Percentiles rank a stretch among this genome's conserved stretches.
phyloP scores from a whole-genome alignment of 1,140 invertebrate genomes.

The Araneus ventricosus region DNA sequence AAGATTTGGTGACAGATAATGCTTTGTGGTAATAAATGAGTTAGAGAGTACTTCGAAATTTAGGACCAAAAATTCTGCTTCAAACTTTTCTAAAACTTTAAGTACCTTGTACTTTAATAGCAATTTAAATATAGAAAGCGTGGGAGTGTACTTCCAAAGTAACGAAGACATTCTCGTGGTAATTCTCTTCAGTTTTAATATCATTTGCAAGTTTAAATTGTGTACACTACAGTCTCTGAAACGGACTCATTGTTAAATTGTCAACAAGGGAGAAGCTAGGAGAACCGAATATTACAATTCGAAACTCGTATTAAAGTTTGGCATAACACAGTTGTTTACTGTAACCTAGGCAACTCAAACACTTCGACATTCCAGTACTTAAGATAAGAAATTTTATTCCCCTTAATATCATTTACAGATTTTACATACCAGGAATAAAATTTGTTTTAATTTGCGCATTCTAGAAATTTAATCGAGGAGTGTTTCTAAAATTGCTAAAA shows the following conservation, averaged over 20 bases:
- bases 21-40: too few species aligned
- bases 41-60: too few species aligned
- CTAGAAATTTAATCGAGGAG: background rate
- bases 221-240: background rate
- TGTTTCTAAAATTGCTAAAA: too few species aligned
- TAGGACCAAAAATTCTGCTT: too few species aligned
- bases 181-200: conserved; percentile 1
- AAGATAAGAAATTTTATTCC: background rate
- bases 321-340: background rate
- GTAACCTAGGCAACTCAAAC: background rate
- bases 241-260: background rate
- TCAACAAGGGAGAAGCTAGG: background rate
- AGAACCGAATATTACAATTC: background rate
- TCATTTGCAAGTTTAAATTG: conserved; percentile 14
- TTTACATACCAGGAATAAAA: background rate
- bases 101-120: background rate
- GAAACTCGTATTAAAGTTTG: background rate
- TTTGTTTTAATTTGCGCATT: background rate
- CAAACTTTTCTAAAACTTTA: too few species aligned
- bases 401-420: background rate
- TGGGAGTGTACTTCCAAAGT: background rate
- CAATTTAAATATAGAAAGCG: background rate
- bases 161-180: background rate
- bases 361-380: background rate
- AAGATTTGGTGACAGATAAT: too few species aligned